A percentile compares a stretch with the other conserved stretches of the same genome.
phyloP scores from a whole-genome alignment of 2,888 invertebrate species.

The Argyresthia goedartella region DNA sequence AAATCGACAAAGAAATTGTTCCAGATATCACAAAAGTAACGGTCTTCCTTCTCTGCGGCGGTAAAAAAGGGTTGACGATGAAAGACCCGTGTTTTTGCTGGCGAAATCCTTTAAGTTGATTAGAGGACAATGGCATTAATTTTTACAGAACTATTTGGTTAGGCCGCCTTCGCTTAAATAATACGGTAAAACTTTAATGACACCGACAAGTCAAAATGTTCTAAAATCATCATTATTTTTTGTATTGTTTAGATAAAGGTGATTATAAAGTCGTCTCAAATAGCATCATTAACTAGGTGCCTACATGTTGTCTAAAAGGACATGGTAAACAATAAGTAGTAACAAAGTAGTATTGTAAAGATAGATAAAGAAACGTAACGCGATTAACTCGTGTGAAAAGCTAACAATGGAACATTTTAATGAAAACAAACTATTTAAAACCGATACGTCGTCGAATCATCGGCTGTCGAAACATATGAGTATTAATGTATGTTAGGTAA shows the following conservation, averaged over 20 bases:
- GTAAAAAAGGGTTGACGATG: conserved; percentile 55
- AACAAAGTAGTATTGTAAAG: no score
- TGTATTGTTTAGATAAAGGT: not conserved
- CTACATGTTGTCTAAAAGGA: not conserved
- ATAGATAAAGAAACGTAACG: conserved; percentile 7
- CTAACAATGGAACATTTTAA: conserved; percentile 12
- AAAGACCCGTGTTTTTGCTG: conserved; percentile 36
- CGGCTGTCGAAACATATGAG: no score
- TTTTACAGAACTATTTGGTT: conserved; percentile 38
- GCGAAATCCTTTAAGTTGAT: conserved; percentile 53
- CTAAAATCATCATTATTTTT: not conserved
- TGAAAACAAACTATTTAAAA: not conserved
- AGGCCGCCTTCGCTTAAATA: conserved; percentile 18
- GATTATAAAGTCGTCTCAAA: no score
- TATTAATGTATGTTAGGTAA: not conserved
- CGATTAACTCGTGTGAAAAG: conserved; percentile 12
- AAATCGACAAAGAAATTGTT: conserved; percentile 45
- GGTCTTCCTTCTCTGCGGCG: conserved; percentile 26
- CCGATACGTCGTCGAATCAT: not conserved
- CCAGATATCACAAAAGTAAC: conserved; percentile 47
- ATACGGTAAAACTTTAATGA: conserved; percentile 15
- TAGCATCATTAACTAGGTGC: no score
- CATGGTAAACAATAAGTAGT: not conserved
- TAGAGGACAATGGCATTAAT: conserved; percentile 56
- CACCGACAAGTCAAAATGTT: not conserved